Base-by-base conservation (phyloP, 2,113 vertebrate species). In the Garra rufa region DNA sequence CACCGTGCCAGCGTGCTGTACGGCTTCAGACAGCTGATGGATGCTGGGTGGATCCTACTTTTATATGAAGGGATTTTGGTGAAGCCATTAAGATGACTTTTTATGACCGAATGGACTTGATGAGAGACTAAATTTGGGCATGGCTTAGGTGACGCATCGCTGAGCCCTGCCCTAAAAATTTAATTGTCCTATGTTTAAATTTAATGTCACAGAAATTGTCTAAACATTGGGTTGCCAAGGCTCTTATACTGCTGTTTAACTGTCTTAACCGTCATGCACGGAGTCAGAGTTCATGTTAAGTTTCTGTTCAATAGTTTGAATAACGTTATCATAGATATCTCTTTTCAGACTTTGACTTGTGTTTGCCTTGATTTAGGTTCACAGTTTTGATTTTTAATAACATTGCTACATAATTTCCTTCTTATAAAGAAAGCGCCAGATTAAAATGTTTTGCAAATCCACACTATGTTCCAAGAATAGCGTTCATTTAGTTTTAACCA, bases 31-130 rank as follows among this genome's bases (percentile, higher is more conserved):
- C 43, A 19, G 55, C 34, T 44, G 7, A 44, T 63, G 38, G 15
- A 41, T 61, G 38, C 38, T 63, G 55, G 57, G 34, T 79, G 21
- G 76, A 79, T 41, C 38, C n/a, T 61, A 26, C 15, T 61, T 77
- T 78, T 19, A 44, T 63, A 17, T 78, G 76, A 55, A 43, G n/a
- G 76, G 55, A 78, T 61, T 44, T 63, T 78, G 38, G 50, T 78
- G 55, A 44, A 78, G 76, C 55, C 55, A 63, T 61, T n/a, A 44
- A 41, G 24, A 44, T 26, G 9, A 28, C 52, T 59, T 75, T 57
- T 76, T 34, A 55, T 76, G n/a, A 55, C 19, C 19, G 52, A 55
- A 76, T 55, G 30, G 11, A 77, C 30, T 41, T 77, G 21, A 55
- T 41, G 9, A 38, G 48, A 48, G 48, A 75, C 63, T 34, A 17